A percentile compares a stretch with the other conserved stretches of the same genome.
Conservation (phyloP, 2,797 vertebrate genomes). For the Iguana delicatissima region DNA sequence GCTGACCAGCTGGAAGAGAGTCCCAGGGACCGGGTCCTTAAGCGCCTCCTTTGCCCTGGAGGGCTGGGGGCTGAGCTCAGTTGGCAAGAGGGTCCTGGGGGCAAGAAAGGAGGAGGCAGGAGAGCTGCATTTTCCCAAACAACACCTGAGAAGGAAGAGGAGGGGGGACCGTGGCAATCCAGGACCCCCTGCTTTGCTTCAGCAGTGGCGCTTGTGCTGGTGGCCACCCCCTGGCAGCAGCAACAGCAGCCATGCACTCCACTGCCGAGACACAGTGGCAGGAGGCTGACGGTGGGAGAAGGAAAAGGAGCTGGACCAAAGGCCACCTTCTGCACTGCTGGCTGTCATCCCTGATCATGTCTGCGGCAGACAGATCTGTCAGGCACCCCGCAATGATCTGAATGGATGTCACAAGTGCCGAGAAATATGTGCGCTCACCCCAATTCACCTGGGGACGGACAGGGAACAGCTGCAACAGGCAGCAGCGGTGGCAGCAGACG, state of each 20-base stretch:
- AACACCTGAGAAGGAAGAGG: too few relatives aligned
- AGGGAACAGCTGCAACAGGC: not conserved
- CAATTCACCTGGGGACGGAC: not conserved
- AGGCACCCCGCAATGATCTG: not conserved
- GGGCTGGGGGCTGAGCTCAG: too few relatives aligned
- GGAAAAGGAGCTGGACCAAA: not conserved
- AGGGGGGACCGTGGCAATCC: too few relatives aligned
- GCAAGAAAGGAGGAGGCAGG: not conserved
- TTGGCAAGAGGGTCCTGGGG: not conserved
- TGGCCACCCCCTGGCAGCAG: not conserved
- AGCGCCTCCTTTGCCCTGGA: not conserved
- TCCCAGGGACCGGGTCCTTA: too few relatives aligned
- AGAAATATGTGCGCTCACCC: not conserved
- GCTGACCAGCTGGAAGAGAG: too few relatives aligned
- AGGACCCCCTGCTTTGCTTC: not conserved
- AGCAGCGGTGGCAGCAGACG: not conserved
- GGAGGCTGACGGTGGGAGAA: too few relatives aligned
- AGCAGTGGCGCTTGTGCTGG: accelerated
- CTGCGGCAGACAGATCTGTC: not conserved
- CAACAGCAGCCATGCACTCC: too few relatives aligned
- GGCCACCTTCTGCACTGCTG: not conserved
- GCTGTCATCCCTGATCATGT: not conserved
- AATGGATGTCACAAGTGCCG: not conserved
- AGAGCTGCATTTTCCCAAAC: not conserved
- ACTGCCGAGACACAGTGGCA: too few relatives aligned